A percentile compares a stretch with the other conserved stretches of the same genome.
phyloP scores from a whole-genome alignment of 2,888 invertebrate genomes.

The Meghimatium bilineatum region DNA sequence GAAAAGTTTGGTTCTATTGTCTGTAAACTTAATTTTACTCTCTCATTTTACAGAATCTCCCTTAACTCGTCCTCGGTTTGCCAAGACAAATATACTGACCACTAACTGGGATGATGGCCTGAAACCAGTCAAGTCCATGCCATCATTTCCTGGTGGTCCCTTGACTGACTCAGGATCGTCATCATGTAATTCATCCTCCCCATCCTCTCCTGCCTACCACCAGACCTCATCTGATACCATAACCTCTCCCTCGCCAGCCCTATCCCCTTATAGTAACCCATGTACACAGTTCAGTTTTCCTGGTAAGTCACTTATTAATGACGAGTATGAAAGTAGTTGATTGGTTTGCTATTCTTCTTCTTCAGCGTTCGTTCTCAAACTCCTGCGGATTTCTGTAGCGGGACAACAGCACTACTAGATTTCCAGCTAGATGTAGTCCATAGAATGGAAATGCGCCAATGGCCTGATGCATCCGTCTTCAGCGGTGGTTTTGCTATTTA shows the following conservation, averaged over 20 bases:
- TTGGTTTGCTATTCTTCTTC: not conserved
- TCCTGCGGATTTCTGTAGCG: too few relatives aligned
- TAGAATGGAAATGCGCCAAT: too few relatives aligned
- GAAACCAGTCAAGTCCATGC: conserved; percentile 59
- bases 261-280: conserved; percentile 59
- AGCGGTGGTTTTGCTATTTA: not conserved
- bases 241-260: conserved; percentile 76
- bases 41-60: conserved; percentile 62
- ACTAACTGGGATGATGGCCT: conserved; percentile 54
- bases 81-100: conserved; percentile 57
- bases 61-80: conserved; percentile 57
- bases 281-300: conserved; percentile 85
- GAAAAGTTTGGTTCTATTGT: not conserved
- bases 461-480: too few relatives aligned
- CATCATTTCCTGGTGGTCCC: conserved; percentile 53
- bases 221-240: conserved; percentile 78
- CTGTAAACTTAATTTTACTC: not conserved
- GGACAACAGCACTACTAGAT: too few relatives aligned
- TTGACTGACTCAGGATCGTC: conserved; percentile 84
- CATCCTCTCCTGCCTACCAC: conserved; percentile 91
- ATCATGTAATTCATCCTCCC: conserved; percentile 96
- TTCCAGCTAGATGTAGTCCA: too few relatives aligned
- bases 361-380: too few relatives aligned
- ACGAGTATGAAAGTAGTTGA: not conserved
- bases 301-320: conserved; percentile 78